phyloP scores from a whole-genome alignment of 2,888 invertebrate species.

The Cataglyphis rosenhaueri region DNA sequence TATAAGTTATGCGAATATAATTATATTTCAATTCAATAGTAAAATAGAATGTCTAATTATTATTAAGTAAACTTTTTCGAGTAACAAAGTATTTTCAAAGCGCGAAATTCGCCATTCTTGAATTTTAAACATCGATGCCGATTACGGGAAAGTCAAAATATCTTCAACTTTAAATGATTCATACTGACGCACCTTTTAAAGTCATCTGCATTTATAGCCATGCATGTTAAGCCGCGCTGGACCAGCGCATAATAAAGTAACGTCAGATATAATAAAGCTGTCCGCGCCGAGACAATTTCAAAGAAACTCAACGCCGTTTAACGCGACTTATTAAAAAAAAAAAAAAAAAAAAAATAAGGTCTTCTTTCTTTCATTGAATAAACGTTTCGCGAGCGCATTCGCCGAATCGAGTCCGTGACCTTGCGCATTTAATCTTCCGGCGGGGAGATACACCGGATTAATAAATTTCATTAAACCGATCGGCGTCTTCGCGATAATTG shows the following conservation, averaged over 20 bases:
- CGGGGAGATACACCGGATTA: neutral
- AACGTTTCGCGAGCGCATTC: neutral
- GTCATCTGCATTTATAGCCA: neutral
- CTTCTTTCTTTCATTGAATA: neutral
- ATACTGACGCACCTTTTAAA: neutral
- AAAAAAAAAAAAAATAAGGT: slow-evolving; percentile 26
- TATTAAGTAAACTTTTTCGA: neutral
- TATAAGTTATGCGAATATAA: neutral
- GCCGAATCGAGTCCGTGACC: neutral
- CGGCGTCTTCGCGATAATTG: neutral
- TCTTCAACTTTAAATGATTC: slow-evolving; percentile 5
- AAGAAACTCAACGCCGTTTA: slow-evolving; percentile 23
- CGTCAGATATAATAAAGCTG: slow-evolving; percentile 31
- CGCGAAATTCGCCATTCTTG: neutral
- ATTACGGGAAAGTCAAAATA: neutral
- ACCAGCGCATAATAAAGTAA: slow-evolving; percentile 22
- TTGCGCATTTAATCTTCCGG: neutral
- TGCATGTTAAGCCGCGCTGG: neutral
- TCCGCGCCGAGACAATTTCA: slow-evolving; percentile 3
- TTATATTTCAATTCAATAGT: neutral
- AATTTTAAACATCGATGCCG: neutral
- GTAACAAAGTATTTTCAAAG: neutral
- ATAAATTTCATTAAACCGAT: slow-evolving; percentile 38
- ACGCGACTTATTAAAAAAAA: slow-evolving; percentile 6
- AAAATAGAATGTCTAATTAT: neutral